These are phyloP conservation scores for Pagrus major DNA, from an alignment of 2,113 vertebrate genomes.

Conservation along the genomic window DNA sequence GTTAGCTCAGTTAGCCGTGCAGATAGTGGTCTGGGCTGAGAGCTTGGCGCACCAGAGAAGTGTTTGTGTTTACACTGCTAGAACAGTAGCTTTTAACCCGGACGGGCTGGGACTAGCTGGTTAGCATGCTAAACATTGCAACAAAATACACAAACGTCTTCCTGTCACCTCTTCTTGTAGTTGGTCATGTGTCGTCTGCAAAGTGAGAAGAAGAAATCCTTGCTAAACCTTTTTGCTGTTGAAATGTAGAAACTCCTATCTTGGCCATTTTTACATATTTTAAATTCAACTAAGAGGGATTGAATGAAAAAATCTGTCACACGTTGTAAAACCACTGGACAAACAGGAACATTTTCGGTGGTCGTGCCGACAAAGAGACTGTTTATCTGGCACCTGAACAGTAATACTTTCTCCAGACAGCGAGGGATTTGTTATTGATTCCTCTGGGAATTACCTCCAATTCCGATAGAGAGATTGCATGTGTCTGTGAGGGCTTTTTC, in stretches of 20 bases:
- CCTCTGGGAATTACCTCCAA: slow-evolving; percentile 25
- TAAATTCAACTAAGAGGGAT: not conserved
- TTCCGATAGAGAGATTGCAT: slow-evolving; percentile 27
- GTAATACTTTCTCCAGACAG: slow-evolving; percentile 55
- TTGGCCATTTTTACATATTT: not conserved
- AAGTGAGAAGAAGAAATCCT: not conserved
- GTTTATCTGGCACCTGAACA: slow-evolving; percentile 31
- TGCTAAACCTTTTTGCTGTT: not conserved
- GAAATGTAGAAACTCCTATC: not conserved
- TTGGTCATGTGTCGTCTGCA: not conserved
- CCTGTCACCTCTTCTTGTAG: too few relatives aligned
- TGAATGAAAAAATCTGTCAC: not conserved
- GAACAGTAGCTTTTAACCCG: too few relatives aligned
- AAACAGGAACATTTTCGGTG: not conserved
- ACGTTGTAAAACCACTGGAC: not conserved
- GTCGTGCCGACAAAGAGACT: not conserved
- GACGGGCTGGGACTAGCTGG: too few relatives aligned
- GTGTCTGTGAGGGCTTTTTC: slow-evolving; percentile 19
- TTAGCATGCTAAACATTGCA: too few relatives aligned
- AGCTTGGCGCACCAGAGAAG: too few relatives aligned
- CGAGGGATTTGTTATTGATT: slow-evolving; percentile 49
- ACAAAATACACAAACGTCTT: too few relatives aligned
- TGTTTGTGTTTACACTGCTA: too few relatives aligned
- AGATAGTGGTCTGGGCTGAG: too few relatives aligned
- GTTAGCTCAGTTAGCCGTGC: too few relatives aligned